Base-by-base conservation (phyloP, 92 coral and sea anemone genomes). In the Meandrina meandrites region DNA sequence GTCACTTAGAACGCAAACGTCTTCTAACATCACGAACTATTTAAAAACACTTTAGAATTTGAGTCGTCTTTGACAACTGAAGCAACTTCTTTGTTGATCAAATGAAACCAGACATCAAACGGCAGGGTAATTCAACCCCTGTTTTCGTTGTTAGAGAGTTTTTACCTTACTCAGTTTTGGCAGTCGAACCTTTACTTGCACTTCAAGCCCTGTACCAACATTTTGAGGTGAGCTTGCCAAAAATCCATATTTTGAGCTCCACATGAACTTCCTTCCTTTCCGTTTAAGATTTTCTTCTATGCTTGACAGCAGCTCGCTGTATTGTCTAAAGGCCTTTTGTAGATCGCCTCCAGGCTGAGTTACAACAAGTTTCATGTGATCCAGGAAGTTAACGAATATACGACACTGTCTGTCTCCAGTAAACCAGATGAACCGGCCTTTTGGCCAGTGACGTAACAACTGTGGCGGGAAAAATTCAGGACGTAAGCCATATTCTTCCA, bases 341-440 rank as follows among this genome's bases (percentile, higher is more conserved):
- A 90, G 12, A 67, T 90, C 90, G 2, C 90, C 90, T 42, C 84
- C 86, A 10, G 90, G 76, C 21, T 84, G 87, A 56, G 81, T 83
- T 18, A 90, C 36, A 12, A 77, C 87, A 75, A 90, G 75, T 60
- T 90, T 86, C 7, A 90, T 70, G 51, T 90, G 93, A 79, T 90
- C 93, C 28, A 71, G 32, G 24, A 75, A 90, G 81, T 90, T 90
- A 11, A 87, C 75, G 47, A 90, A 90, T 11, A 79, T 67, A 27
- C 85, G 88, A 32, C 85, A 78, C 28, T 80, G 84, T 58, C 90
- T 79, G 86, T 87, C 81, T 22, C 32, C 88, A 6, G 93, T 86
- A 77, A 85, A 86, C 93, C 93, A 87, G 19, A 87, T 30, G 19
- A 82, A 57, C n/a, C 93, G 85, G 8, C 90, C 93, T 50, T 78